phyloP scores from a whole-genome alignment of 2,113 vertebrate genomes.

The Vombatus ursinus region DNA sequence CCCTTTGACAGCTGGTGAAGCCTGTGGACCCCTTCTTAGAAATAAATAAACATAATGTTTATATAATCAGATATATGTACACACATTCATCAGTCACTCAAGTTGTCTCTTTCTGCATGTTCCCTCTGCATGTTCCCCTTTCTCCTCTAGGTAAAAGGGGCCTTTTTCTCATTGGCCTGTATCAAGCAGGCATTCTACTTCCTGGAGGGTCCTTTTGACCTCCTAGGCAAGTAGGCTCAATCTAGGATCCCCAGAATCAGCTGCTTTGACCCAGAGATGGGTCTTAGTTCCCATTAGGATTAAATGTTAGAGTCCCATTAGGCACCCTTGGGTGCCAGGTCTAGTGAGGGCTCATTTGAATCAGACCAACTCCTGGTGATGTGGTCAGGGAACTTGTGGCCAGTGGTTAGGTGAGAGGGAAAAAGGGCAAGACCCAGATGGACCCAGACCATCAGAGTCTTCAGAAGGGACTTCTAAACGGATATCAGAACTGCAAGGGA shows the following conservation, averaged over 20 bases:
- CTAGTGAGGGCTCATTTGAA: background rate
- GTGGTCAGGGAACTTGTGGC: background rate
- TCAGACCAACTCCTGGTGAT: background rate
- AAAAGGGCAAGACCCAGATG: background rate
- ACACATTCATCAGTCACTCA: background rate
- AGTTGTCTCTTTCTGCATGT: background rate
- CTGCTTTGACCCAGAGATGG: background rate
- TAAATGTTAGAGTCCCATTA: background rate
- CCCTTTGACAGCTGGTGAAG: background rate
- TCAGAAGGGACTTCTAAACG: background rate
- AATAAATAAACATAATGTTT: background rate
- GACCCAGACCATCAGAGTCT: background rate
- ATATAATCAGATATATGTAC: background rate
- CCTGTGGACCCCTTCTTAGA: background rate
- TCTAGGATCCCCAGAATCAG: background rate
- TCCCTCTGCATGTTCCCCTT: too few species aligned
- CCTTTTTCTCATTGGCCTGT: too few species aligned
- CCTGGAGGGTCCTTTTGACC: background rate
- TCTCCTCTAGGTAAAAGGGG: background rate
- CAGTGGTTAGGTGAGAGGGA: background rate
- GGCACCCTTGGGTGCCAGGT: background rate
- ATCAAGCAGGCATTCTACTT: background rate
- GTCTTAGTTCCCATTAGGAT: background rate
- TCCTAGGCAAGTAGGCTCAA: background rate
- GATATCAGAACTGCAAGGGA: background rate